Base-by-base conservation (phyloP, 2,888 invertebrate genomes). In the Dryobota labecula region DNA sequence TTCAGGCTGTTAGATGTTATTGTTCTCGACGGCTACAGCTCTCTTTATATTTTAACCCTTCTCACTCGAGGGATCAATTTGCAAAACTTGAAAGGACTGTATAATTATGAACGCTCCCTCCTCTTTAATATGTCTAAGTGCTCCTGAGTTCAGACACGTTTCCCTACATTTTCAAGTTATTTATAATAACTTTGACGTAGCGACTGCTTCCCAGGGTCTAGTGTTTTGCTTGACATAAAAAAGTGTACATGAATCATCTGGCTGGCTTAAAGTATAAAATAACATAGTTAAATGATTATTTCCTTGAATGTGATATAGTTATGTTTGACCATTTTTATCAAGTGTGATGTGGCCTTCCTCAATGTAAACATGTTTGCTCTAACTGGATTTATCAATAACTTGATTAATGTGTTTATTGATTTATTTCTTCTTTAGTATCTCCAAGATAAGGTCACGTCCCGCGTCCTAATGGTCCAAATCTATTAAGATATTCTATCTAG, bases 31-130 rank as follows among this genome's bases (percentile, higher is more conserved):
- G 43, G 51, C 66, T 41, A 41, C 64, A 36, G n/a, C 24, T 51
- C 38, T 53, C 64, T 67, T 75, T 54, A 67, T 11, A 27, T 56
- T 51, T 24, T 38, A 57, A 70, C 78, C 74, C 65, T 60, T 47
- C 30, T 51, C 33, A 51, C 84, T 63, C 30, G 8, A 61, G 83
- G 73, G 78, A 70, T 71, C 75, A 73, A 80, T 83, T 84, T 73
- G 70, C 49, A 18, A 54, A 69, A 69, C 69, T 77, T 81, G 60
- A 82, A 79, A 78, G 73, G 63, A 66, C 84, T 73, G 38, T 49
- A 38, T 82, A 76, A 76, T 84, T 73, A 82, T 65, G 51, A 73
- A 73, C 20, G 51, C 66, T 58, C 76, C 60, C 73, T 73, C 68
- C 63, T 62, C 56, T 73, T 66, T 77, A 69, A 69, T 73, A 61